Evolutionary conservation across 2,888 invertebrate genomes (phyloP).

Genomic region (Meloe dianella): DNA sequence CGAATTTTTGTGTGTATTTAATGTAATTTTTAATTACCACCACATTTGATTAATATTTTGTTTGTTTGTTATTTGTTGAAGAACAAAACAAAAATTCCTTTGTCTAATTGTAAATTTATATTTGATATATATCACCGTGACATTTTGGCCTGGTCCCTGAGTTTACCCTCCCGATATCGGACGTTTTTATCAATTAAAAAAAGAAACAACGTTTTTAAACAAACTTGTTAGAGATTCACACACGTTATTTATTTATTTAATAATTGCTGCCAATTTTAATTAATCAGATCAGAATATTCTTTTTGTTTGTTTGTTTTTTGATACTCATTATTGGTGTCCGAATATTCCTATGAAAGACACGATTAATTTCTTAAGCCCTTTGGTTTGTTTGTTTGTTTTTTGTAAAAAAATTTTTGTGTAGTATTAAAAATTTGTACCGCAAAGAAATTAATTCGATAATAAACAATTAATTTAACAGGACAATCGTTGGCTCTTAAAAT

Average conservation of each 20-base stretch:
- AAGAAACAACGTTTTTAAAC: too few species aligned
- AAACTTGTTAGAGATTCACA: conserved; percentile 46
- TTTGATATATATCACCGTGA: conserved; percentile 62
- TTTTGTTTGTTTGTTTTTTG: neutral
- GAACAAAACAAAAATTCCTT: conserved; percentile 31
- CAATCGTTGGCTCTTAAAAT: conserved; percentile 7
- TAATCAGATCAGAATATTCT: conserved; percentile 36
- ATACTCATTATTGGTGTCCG: neutral
- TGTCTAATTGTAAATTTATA: conserved; percentile 48
- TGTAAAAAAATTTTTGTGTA: too few species aligned
- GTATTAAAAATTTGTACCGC: conserved; percentile 31
- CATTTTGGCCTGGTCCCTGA: conserved; percentile 64
- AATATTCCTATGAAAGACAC: conserved; percentile 36
- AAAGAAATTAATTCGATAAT: conserved; percentile 15
- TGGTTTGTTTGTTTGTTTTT: conserved; percentile 13
- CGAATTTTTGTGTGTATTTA: neutral
- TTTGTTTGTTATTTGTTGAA: too few species aligned
- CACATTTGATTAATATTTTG: conserved; percentile 57
- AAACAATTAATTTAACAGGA: neutral
- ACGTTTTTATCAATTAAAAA: conserved; percentile 26
- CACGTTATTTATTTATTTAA: conserved; percentile 28
- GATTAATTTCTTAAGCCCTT: conserved; percentile 28
- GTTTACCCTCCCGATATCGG: conserved; percentile 57
- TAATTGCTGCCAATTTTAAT: conserved; percentile 22
- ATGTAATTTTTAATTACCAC: neutral